Base-by-base conservation (phyloP, 2,888 invertebrate genomes). In the Agrotis ipsilon region DNA sequence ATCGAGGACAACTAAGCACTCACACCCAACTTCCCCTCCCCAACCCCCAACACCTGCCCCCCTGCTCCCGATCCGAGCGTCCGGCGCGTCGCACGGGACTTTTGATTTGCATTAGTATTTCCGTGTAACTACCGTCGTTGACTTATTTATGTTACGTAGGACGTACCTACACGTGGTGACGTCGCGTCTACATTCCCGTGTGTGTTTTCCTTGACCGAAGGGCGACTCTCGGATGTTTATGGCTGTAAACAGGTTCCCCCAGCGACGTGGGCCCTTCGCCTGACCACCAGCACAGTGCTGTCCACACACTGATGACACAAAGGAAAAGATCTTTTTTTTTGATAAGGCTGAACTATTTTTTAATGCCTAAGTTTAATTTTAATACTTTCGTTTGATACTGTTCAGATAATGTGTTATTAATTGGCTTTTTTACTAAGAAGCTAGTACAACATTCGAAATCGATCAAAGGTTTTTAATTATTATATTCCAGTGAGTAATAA, bases 1-100 rank as follows among this genome's bases (percentile, higher is more conserved):
- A 97, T 97, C 90, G 97, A 97, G 86, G 97, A 97, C 89, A 95
- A 96, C 93, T 96, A 96, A 87, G 86, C 89, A 71, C 77, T 76
- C 78, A 65, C 72, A 83, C 67, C 81, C 69, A 71, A 72, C 77
- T 75, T 52, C 85, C 83, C 82, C 81, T 82, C 81, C 84, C 81
- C 81, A 61, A 67, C 76, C 75, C 76, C 83, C 79, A 82, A 76
- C 85, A 84, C 82, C 84, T 86, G 75, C 60, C 72, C 81, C 72
- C 74, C 80, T 79, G 86, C 84, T 83, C 84, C 81, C 60, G 62
- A 62, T 75, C 75, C 68, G 78, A 82, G 79, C 81, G 74, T 68
- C 72, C 71, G 75, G 72, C 80, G 82, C 74, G 84, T 82, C 82
- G 81, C 83, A 79, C 85, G 88, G 87, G 87, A 85, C 85, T 84